A percentile compares a stretch with the other conserved stretches of the same genome.
These are phyloP conservation scores for Galeopterus variegatus DNA, from an alignment of 2,113 vertebrate species.

Conservation along the genomic window DNA sequence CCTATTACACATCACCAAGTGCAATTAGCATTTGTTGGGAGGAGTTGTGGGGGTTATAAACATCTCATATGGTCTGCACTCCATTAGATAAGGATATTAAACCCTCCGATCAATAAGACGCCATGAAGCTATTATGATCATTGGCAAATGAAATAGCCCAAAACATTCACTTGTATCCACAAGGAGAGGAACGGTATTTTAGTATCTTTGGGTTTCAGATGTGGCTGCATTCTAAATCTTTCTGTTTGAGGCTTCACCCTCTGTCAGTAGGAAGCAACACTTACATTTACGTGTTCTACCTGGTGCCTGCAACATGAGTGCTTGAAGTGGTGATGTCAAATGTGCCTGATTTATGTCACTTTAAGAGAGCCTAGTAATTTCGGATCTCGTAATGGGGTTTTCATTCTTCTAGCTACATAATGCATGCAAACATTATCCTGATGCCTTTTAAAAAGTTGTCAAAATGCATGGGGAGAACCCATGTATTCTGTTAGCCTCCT, in stretches of 20 bases:
- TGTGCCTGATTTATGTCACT: conserved; percentile 21
- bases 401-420: conserved; percentile 70
- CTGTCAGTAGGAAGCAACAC: neutral
- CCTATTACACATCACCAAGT: conserved; percentile 11
- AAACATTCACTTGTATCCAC: neutral
- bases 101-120: conserved; percentile 67
- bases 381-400: conserved; percentile 64
- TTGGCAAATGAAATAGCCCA: neutral
- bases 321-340: conserved; percentile 27
- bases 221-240: conserved; percentile 10
- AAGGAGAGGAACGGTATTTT: neutral
- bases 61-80: neutral
- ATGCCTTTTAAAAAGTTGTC: conserved; percentile 73
- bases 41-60: conserved; percentile 9
- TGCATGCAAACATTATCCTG: conserved; percentile 74
- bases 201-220: conserved; percentile 23
- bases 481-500: conserved; percentile 43
- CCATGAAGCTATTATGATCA: conserved; percentile 57
- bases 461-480: conserved; percentile 66
- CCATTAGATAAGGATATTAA: conserved; percentile 71
- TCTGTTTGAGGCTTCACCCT: neutral
- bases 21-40: neutral
- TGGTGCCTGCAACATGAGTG: neutral
- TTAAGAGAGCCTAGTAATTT: conserved; percentile 65
- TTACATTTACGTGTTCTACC: conserved; percentile 28